These are phyloP conservation scores for Leucoma salicis DNA, from an alignment of 2,888 invertebrate genomes.

Conservation along the genomic window DNA sequence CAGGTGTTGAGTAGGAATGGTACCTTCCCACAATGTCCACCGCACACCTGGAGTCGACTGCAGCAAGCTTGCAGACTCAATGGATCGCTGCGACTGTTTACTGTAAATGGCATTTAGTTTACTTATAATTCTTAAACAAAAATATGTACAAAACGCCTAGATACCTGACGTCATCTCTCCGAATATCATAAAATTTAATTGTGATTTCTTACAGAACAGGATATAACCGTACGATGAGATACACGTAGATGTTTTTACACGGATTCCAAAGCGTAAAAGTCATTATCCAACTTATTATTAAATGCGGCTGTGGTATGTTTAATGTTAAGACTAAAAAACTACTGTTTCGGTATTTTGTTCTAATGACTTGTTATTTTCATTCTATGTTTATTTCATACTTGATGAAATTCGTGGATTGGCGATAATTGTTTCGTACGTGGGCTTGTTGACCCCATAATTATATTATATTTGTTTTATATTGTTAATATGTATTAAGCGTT, in stretches of 20 bases:
- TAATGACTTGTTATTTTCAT: conserved; percentile 71
- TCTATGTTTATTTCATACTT: conserved; percentile 56
- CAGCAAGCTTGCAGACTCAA: conserved; percentile 67
- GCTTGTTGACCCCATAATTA: conserved; percentile 35
- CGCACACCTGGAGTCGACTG: conserved; percentile 73
- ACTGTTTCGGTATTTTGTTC: conserved; percentile 61
- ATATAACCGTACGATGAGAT: conserved; percentile 52
- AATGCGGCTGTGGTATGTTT: conserved; percentile 52
- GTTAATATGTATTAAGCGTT: conserved; percentile 3
- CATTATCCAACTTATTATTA: conserved; percentile 50
- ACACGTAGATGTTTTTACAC: conserved; percentile 64
- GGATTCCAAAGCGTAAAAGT: conserved; percentile 74
- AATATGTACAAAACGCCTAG: conserved; percentile 10
- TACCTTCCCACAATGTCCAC: conserved; percentile 78
- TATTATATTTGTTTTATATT: conserved; percentile 13
- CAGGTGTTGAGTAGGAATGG: conserved; percentile 76
- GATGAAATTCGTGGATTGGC: conserved; percentile 53
- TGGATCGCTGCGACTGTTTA: conserved; percentile 65
- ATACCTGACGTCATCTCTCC: conserved; percentile 27
- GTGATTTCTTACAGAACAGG: conserved; percentile 59
- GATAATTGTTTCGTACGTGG: conserved; percentile 39
- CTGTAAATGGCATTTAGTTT: conserved; percentile 58
- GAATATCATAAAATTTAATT: conserved; percentile 43
- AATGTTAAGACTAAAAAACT: conserved; percentile 64
- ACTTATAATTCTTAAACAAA: conserved; percentile 10